Percentiles rank a stretch among this genome's conserved stretches.
These are phyloP conservation scores for Zalophus californianus DNA, from an alignment of 2,797 vertebrate species.

Conservation along the genomic window DNA sequence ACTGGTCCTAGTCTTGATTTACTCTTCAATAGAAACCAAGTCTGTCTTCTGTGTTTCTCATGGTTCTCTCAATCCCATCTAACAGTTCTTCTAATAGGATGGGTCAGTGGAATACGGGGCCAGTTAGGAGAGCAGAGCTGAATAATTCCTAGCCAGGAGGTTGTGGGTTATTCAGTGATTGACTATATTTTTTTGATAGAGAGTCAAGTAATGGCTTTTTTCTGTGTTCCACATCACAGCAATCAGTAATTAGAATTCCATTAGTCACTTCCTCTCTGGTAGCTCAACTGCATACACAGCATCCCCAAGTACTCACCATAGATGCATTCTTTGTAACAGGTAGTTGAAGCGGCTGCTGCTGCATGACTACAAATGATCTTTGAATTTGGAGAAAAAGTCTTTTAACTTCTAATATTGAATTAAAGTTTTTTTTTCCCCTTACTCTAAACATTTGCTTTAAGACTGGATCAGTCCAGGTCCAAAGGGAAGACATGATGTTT, in stretches of 20 bases:
- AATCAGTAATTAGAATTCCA: conserved; percentile 22
- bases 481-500: background rate
- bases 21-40: background rate
- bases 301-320: background rate
- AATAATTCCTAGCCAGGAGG: background rate
- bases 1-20: conserved; percentile 1
- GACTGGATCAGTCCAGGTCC: background rate
- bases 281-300: background rate
- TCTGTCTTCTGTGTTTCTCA: background rate
- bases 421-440: background rate
- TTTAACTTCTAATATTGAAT: background rate
- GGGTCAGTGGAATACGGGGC: background rate
- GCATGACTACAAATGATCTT: background rate
- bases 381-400: conserved; percentile 38
- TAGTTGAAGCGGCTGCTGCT: background rate
- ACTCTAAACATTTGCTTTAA: conserved; percentile 13
- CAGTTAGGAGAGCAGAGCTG: background rate
- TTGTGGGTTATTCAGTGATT: conserved; percentile 15
- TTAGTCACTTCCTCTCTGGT: conserved; percentile 9
- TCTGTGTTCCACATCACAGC: conserved; percentile 10
- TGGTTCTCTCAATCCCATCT: background rate
- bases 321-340: background rate
- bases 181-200: conserved; percentile 1
- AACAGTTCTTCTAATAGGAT: conserved; percentile 23
- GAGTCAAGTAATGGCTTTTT: conserved; percentile 6